These are phyloP conservation scores for Hymenochirus boettgeri DNA, from an alignment of 2,113 vertebrate species.

Conservation along the genomic window DNA sequence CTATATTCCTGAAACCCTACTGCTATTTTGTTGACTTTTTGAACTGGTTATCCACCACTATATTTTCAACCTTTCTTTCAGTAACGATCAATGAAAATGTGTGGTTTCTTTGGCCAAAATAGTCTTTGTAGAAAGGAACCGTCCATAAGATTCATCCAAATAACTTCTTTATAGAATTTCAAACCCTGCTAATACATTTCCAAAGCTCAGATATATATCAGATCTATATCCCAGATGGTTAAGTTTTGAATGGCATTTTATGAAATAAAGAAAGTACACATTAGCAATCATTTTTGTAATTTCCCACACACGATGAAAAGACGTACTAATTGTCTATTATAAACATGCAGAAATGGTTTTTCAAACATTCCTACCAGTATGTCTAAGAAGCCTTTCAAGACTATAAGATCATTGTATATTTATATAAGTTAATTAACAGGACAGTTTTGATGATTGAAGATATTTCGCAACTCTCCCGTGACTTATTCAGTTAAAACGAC, in stretches of 20 bases:
- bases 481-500: too few relatives aligned
- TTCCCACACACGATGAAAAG: neutral
- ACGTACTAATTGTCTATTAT: neutral
- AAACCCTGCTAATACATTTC: neutral
- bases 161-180: neutral
- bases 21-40: conserved; percentile 35
- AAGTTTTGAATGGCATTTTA: neutral
- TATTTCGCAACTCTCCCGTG: too few relatives aligned
- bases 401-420: too few relatives aligned
- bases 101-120: neutral
- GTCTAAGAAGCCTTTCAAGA: too few relatives aligned
- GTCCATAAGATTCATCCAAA: neutral
- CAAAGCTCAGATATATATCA: neutral
- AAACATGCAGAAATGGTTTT: neutral
- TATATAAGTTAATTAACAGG: too few relatives aligned
- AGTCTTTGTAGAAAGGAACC: neutral
- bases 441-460: too few relatives aligned
- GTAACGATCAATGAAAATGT: neutral
- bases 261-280: neutral
- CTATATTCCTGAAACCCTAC: conserved; percentile 12
- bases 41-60: conserved; percentile 21
- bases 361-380: too few relatives aligned
- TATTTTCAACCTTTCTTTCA: conserved; percentile 20
- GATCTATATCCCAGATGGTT: conserved; percentile 1
- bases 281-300: neutral